Conservation (phyloP, 2,113 vertebrate species). For the Chinchilla lanigera region DNA sequence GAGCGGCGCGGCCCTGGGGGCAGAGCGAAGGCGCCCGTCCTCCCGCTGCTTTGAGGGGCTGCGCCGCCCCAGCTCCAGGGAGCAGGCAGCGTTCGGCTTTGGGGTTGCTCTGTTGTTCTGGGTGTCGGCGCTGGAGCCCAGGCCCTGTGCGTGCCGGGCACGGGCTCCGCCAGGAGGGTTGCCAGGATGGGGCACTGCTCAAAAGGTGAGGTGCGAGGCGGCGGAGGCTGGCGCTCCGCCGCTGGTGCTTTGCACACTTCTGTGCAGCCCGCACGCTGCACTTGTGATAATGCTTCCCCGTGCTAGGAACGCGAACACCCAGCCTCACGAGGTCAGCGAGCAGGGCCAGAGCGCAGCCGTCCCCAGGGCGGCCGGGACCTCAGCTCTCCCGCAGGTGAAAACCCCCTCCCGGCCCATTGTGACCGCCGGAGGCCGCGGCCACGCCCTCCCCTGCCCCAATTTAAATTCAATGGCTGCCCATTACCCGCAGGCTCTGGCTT, state of each 20-base stretch:
- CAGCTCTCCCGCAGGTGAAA: neutral
- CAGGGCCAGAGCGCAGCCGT: neutral
- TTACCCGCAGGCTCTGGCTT: neutral
- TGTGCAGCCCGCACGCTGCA: no score
- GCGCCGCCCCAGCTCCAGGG: neutral
- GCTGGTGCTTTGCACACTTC: no score
- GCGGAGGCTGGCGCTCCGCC: no score
- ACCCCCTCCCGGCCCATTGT: neutral
- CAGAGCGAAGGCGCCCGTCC: neutral
- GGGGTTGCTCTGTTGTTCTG: neutral
- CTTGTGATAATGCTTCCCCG: neutral
- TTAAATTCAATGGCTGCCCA: neutral
- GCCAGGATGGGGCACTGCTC: neutral
- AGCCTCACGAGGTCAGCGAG: neutral
- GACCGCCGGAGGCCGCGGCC: neutral
- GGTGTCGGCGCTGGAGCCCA: neutral
- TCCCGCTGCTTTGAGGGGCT: no score
- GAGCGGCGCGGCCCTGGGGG: neutral
- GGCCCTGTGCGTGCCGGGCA: rapidly evolving
- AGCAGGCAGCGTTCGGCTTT: neutral
- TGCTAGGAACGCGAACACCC: neutral
- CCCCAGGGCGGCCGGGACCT: neutral
- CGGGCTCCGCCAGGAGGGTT: no score
- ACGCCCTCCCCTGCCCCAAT: neutral
- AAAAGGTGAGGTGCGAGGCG: no score